Conservation (phyloP, 2,888 invertebrate species). For the Tupiocoris notatus region DNA sequence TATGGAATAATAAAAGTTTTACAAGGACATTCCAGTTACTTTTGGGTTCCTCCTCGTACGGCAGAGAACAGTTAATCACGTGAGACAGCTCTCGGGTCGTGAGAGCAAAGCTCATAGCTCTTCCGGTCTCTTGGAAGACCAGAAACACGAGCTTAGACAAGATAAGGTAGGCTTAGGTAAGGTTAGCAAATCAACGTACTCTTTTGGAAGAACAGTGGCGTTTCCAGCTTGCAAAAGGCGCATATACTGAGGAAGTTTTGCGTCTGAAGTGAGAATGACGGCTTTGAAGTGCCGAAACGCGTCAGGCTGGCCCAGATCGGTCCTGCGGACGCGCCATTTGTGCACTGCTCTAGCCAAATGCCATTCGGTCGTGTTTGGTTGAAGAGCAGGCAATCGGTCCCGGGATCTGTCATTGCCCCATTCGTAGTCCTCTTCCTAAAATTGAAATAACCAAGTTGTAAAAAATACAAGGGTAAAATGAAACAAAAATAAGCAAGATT, state of each 20-base stretch:
- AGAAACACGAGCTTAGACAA: too few relatives aligned
- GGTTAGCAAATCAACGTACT: constrained; percentile 37
- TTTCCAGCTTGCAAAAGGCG: constrained; percentile 76
- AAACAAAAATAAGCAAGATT: too few relatives aligned
- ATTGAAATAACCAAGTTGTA: constrained; percentile 3
- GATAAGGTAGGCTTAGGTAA: too few relatives aligned
- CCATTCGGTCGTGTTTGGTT: constrained; percentile 56
- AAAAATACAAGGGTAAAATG: too few relatives aligned
- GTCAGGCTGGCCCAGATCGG: constrained; percentile 36
- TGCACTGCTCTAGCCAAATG: constrained; percentile 61
- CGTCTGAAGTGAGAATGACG: constrained; percentile 62
- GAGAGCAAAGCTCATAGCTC: too few relatives aligned
- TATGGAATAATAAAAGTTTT: too few relatives aligned
- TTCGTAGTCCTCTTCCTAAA: constrained; percentile 77
- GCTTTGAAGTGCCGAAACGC: constrained; percentile 59
- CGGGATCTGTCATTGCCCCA: constrained; percentile 74
- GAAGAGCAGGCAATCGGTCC: constrained; percentile 56
- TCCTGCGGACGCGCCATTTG: constrained; percentile 51
- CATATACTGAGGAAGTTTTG: constrained; percentile 63
- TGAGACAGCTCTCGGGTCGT: too few relatives aligned
- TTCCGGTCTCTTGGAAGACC: too few relatives aligned
- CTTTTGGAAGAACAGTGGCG: constrained; percentile 57
- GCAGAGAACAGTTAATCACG: too few relatives aligned
- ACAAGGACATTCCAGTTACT: too few relatives aligned
- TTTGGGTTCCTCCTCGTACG: too few relatives aligned